Base-by-base conservation (phyloP, 23 tunicate genomes). In the Ascidia mentula region DNA sequence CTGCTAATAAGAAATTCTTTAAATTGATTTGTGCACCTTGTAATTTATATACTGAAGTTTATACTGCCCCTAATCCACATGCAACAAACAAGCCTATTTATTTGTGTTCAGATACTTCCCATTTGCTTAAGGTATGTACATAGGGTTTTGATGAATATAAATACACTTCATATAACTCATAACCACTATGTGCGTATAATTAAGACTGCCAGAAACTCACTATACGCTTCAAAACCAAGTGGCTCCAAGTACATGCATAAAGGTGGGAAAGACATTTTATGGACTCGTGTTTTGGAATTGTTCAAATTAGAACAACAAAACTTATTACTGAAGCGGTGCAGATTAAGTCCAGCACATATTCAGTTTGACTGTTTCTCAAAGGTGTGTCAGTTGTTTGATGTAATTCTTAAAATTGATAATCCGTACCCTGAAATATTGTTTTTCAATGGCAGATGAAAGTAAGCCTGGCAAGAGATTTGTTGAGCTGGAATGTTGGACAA, bases 371-470 rank as follows among this genome's bases (percentile, higher is more conserved):
- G n/a, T n/a, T n/a, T n/a, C n/a, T n/a, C n/a, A n/a, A n/a, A n/a
- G n/a, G n/a, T n/a, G n/a, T n/a, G n/a, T n/a, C n/a, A n/a, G n/a
- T n/a, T n/a, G n/a, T n/a, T n/a, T n/a, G n/a, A n/a, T n/a, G n/a
- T n/a, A n/a, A n/a, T n/a, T n/a, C n/a, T n/a, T n/a, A n/a, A n/a
- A n/a, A n/a, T n/a, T n/a, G n/a, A n/a, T n/a, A n/a, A n/a, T n/a
- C n/a, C n/a, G n/a, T n/a, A n/a, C n/a, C n/a, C n/a, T n/a, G n/a
- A n/a, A n/a, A 59, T n/a, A 36, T 38, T 53, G 17, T 59, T 30
- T 28, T 76, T 76, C 34, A 26, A 46, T 34, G 1, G 34, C 37
- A 78, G 83, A 79, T 79, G 83, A 79, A 79, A 34, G 83, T 79
- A 37, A 31, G 84, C 31, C 34, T 73, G 9, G 84, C 81, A 6